These are phyloP conservation scores for Tricholaema leucomelas DNA, from an alignment of 2,113 vertebrate genomes.

Conservation along the genomic window DNA sequence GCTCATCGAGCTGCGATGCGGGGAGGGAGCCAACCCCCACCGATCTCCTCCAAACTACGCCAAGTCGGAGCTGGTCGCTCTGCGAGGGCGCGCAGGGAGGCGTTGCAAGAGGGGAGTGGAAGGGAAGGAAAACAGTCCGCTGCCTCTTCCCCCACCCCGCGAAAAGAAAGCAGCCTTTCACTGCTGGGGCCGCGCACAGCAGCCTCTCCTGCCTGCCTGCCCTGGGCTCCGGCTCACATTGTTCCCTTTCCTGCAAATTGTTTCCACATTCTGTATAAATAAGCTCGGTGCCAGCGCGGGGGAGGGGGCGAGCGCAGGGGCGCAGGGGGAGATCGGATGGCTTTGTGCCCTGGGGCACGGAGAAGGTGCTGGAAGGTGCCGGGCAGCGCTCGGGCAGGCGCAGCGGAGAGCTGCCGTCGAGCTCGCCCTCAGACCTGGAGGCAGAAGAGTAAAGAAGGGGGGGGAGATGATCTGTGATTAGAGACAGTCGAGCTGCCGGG, in stretches of 20 bases:
- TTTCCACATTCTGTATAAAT: conserved; percentile 66
- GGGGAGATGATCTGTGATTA: conserved; percentile 80
- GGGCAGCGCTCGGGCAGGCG: conserved; percentile 19
- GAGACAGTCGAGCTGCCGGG: conserved; percentile 72
- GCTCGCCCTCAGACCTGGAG: conserved; percentile 60
- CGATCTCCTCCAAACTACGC: background rate
- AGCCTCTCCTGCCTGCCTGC: conserved; percentile 12
- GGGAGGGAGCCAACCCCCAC: conserved; percentile 6
- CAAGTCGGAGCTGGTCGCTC: conserved; percentile 22
- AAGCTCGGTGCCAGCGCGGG: conserved; percentile 28
- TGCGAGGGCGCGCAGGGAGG: background rate
- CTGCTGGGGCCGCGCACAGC: background rate
- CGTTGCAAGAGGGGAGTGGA: background rate
- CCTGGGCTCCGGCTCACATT: background rate
- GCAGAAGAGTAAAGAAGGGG: conserved; percentile 74
- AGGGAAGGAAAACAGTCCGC: background rate
- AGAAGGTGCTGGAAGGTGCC: conserved; percentile 35
- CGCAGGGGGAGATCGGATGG: background rate
- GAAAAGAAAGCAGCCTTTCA: background rate
- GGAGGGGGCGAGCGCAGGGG: conserved; percentile 25
- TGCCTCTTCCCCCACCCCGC: background rate
- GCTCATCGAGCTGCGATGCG: background rate
- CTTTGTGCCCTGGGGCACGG: conserved; percentile 41
- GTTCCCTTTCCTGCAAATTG: conserved; percentile 56
- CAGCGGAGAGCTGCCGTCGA: conserved; percentile 40